Base-by-base conservation (phyloP, 2,888 invertebrate genomes). In the Reticulitermes lucifugus region DNA sequence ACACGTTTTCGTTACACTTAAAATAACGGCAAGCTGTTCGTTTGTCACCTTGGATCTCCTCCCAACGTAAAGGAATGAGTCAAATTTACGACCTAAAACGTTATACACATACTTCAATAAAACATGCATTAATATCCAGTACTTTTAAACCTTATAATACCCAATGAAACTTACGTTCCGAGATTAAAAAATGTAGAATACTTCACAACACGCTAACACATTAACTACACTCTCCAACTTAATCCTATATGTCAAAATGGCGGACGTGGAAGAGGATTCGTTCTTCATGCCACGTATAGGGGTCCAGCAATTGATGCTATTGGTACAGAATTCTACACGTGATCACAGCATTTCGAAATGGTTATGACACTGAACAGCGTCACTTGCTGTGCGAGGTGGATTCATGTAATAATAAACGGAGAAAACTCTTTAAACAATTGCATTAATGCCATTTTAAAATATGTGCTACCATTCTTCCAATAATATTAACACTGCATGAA, bases 241-340 rank as follows among this genome's bases (percentile, higher is more conserved):
- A 93, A 94, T 93, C 92, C 94, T 94, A 94, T 93, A 94, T 94
- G 95, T 95, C 95, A 95, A 95, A 95, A 95, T 95, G 95, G 95
- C 95, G 95, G 95, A 94, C 94, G 94, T 94, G 94, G 94, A 95
- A 94, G 93, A 88, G 93, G 92, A 93, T 92, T 94, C 93, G 93
- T 93, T 93, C 94, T 93, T 93, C 91, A 93, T 95, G 95, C 95
- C 95, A 95, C 95, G 95, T 95, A 95, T 94, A 93, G 94, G 91
- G 90, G 91, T 90, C 89, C 79, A 21, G 80, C 79, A 81, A 83
- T 86, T 85, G 85, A 86, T 60, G 85, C 83, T 83, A 86, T 86
- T 86, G 86, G 86, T 83, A n/a, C 84, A 87, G 65, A 85, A 87
- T 55, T 71, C 80, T 18, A 86, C 87, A 85, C 84, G 85, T 84